phyloP scores from a whole-genome alignment of 2,113 vertebrate species.

The human region GRCh38 chr15:52874501-52875000 shows the following conservation, averaged over 20 bases:
- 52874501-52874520: neutral
- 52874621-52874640: neutral
- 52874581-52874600: neutral
- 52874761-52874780: constrained; percentile 47
- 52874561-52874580: neutral
- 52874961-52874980: constrained; percentile 81
- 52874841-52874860: constrained; percentile 70
- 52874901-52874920: constrained; percentile 75
- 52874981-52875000: constrained; percentile 80
- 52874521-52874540: neutral
- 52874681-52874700: constrained; percentile 42
- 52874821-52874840: constrained; percentile 63
- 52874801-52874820: constrained; percentile 54
- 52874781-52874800: constrained; percentile 65
- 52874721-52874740: constrained; percentile 3
- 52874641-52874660: neutral
- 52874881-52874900: constrained; percentile 40
- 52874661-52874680: constrained; percentile 29
- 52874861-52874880: constrained; percentile 56
- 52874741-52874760: constrained; percentile 46
- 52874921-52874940: constrained; percentile 80
- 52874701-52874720: constrained; percentile 58
- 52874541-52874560: neutral
- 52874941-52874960: constrained; percentile 83
- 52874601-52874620: neutral